Conservation (phyloP, 1,140 invertebrate species). For the Drosophila arawakana region DNA sequence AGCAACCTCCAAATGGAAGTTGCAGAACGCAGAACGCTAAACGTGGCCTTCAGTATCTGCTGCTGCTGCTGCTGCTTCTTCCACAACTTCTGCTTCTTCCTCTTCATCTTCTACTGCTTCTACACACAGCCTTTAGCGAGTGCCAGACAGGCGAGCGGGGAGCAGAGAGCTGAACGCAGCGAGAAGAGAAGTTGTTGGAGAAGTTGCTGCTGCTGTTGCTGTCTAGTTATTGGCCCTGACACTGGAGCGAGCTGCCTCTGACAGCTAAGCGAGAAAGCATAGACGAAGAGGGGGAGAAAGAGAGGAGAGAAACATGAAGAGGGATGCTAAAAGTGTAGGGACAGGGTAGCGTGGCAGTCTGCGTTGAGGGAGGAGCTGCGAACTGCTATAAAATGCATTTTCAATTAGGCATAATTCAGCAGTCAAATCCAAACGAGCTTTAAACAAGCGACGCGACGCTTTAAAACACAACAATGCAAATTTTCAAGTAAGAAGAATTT, state of each 20-base stretch:
- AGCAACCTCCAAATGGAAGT: conserved; percentile 31
- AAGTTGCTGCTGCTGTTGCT: conserved; percentile 7
- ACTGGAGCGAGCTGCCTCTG: conserved; percentile 47
- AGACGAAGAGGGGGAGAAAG: not conserved
- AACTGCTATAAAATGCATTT: conserved; percentile 77
- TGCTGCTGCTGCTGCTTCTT: too few relatives aligned
- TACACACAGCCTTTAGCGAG: conserved; percentile 58
- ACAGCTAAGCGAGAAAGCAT: conserved; percentile 2
- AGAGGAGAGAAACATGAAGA: not conserved
- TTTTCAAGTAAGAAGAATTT: too few relatives aligned
- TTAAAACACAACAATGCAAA: too few relatives aligned
- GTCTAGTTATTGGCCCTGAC: conserved; percentile 66
- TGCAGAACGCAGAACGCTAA: conserved; percentile 51
- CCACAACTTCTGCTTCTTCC: too few relatives aligned
- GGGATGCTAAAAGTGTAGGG: too few relatives aligned
- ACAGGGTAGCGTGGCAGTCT: conserved; percentile 26
- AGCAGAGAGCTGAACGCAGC: conserved; percentile 25
- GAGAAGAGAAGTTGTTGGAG: conserved; percentile 8
- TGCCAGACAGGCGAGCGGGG: conserved; percentile 69
- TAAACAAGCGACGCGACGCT: conserved; percentile 6
- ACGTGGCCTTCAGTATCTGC: conserved; percentile 61
- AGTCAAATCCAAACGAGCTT: conserved; percentile 21
- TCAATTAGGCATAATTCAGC: conserved; percentile 75
- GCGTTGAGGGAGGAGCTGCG: conserved; percentile 38
- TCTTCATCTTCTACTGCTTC: conserved; percentile 24